phyloP scores from a whole-genome alignment of 2,113 vertebrate species.

The Neomonachus schauinslandi region DNA sequence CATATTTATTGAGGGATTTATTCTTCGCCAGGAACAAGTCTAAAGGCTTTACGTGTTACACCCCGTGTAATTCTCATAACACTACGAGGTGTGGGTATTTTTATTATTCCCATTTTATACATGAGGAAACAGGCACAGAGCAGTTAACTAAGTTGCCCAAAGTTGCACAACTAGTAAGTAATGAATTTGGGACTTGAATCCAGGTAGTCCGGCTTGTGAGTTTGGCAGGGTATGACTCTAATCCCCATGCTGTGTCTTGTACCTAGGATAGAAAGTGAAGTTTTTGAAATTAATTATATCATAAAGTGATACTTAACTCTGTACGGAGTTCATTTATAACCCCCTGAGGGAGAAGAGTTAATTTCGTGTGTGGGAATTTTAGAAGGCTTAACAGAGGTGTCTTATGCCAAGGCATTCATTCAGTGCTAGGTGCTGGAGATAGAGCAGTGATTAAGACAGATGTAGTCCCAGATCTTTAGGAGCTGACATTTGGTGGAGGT shows the following conservation, averaged over 20 bases:
- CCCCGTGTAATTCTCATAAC: not conserved
- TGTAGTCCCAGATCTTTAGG: not conserved
- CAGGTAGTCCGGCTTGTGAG: not conserved
- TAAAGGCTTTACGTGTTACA: constrained; percentile 4
- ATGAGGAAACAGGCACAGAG: not conserved
- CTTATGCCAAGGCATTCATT: constrained; percentile 3
- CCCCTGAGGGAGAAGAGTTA: not conserved
- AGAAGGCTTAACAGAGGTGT: constrained; percentile 7
- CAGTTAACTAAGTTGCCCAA: not conserved
- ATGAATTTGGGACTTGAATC: constrained; percentile 34
- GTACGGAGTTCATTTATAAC: constrained; percentile 9
- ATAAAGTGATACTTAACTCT: not conserved
- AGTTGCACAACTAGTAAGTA: not conserved
- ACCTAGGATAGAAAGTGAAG: constrained; percentile 16
- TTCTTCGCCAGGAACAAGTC: constrained; percentile 2
- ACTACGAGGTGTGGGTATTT: not conserved
- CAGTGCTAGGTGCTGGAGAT: not conserved
- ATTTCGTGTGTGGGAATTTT: constrained; percentile 36
- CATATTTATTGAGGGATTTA: constrained; percentile 15
- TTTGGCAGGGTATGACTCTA: not conserved
- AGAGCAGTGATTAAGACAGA: not conserved
- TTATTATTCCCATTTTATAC: not conserved
- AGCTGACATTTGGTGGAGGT: not conserved
- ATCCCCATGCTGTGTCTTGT: not conserved
- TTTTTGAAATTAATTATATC: constrained; percentile 46